Percentiles rank a stretch among this genome's conserved stretches.
phyloP scores from a whole-genome alignment of 2,113 vertebrate genomes.

The Sprattus sprattus region DNA sequence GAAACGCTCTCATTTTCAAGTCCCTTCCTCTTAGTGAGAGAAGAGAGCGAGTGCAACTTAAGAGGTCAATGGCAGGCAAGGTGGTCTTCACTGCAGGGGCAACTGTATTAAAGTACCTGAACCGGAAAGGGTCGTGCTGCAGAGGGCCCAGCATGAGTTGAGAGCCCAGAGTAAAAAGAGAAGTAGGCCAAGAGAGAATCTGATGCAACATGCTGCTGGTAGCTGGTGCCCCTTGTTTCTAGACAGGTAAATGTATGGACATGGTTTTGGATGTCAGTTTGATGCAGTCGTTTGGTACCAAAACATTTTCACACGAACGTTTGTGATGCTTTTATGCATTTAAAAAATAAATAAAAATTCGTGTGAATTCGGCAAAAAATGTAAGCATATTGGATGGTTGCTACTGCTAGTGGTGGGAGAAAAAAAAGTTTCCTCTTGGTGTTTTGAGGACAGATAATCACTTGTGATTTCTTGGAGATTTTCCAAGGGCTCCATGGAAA shows the following conservation, averaged over 20 bases:
- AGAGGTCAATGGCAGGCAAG: neutral
- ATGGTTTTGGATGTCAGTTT: conserved; percentile 69
- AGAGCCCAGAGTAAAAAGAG: conserved; percentile 16
- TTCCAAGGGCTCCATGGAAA: neutral
- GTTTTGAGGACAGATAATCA: neutral
- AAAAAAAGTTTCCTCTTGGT: neutral
- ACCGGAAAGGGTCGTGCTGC: conserved; percentile 29
- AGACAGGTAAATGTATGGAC: conserved; percentile 49
- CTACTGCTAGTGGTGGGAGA: neutral
- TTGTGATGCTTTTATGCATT: neutral
- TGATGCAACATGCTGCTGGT: conserved; percentile 42
- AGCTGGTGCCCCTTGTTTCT: conserved; percentile 21
- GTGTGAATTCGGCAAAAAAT: neutral
- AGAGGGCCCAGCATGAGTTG: neutral
- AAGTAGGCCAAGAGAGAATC: conserved; percentile 8
- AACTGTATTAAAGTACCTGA: conserved; percentile 26
- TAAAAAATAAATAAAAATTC: conserved; percentile 9
- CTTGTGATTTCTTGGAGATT: neutral
- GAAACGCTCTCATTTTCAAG: neutral
- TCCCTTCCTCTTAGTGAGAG: neutral
- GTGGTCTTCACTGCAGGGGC: neutral
- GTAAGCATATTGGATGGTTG: neutral
- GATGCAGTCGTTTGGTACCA: conserved; percentile 65
- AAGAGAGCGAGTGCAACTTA: neutral
- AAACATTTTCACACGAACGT: neutral